These are phyloP conservation scores for Actinia tenebrosa DNA, from an alignment of 64 coral and sea anemone species.

Conservation along the genomic window DNA sequence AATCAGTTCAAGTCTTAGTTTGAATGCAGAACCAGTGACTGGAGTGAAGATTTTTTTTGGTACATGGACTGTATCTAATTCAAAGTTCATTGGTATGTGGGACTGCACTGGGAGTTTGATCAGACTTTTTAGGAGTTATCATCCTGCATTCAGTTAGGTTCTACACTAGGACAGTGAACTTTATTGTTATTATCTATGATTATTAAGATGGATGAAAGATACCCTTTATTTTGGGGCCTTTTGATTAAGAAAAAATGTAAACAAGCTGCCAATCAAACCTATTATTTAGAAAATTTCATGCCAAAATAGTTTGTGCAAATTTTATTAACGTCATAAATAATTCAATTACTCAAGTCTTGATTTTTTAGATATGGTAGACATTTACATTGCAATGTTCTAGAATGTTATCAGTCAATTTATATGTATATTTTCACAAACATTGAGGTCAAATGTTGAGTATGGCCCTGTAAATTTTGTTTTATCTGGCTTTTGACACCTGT, in stretches of 20 bases:
- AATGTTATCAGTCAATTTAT: background rate
- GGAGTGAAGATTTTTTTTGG: background rate
- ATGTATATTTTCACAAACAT: background rate
- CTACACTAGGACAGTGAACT: background rate
- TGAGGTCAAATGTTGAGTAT: background rate
- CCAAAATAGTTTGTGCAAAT: conserved; percentile 1
- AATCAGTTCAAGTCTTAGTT: background rate
- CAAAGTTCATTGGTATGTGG: background rate
- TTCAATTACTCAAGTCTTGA: background rate
- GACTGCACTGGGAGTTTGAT: background rate
- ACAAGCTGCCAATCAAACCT: background rate
- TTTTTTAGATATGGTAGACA: background rate
- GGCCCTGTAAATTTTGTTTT: background rate
- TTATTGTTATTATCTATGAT: background rate
- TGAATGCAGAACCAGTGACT: background rate
- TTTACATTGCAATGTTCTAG: background rate
- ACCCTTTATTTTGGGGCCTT: background rate
- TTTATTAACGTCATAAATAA: background rate
- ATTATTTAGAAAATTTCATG: conserved; percentile 7
- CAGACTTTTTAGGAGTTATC: background rate
- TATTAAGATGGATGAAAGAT: background rate
- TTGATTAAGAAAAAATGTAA: conserved; percentile 7
- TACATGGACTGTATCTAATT: background rate
- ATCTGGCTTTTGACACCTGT: background rate
- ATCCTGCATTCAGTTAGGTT: background rate